Base-by-base conservation (phyloP, 2,113 vertebrate species). In the Oryzias javanicus region DNA sequence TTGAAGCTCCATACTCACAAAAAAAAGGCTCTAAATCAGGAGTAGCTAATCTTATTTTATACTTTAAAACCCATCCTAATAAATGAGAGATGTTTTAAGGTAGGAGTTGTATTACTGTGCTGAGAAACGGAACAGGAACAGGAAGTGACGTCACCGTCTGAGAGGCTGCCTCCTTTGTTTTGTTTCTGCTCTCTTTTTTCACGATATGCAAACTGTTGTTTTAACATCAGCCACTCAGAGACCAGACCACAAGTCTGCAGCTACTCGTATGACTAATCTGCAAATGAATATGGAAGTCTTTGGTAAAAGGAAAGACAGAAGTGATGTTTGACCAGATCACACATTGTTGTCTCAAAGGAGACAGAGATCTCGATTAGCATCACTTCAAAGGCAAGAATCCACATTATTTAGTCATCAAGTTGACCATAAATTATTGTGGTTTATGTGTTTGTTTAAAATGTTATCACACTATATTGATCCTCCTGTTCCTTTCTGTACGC, bases 221-320 rank as follows among this genome's bases (percentile, higher is more conserved):
- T 60, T 54, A 48, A 24, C 52, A 13, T 57, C 40, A 20, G 50
- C 54, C 35, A 40, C 61, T 49, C n/a, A 3, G 16, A 0, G 6
- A 41, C 20, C 0, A 48, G 54, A 49, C 69, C 14, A 3, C 27
- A 22, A 0, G 46, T 53, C 42, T 48, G 58, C 46, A 16, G 54
- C 60, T 59, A 46, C 4, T 49, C 42, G 29, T 42, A 22, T 75
- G 55, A 80, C 45, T 73, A 45, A 78, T 52, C 35, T 17, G 3
- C 17, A 59, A 50, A 61, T 24, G 62, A 18, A 50, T 57, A 49
- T 60, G 22, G 55, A 27, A 14, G 13, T 0, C 40, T 25, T n/a
- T 56, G 25, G 5, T 55, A 17, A 67, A 45, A 42, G 6, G 24
- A 42, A 59, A 64, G 16, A 1, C 22, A 48, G 50, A 49, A 58